phyloP scores from a whole-genome alignment of 2,113 vertebrate genomes.

The Anolis carolinensis region DNA sequence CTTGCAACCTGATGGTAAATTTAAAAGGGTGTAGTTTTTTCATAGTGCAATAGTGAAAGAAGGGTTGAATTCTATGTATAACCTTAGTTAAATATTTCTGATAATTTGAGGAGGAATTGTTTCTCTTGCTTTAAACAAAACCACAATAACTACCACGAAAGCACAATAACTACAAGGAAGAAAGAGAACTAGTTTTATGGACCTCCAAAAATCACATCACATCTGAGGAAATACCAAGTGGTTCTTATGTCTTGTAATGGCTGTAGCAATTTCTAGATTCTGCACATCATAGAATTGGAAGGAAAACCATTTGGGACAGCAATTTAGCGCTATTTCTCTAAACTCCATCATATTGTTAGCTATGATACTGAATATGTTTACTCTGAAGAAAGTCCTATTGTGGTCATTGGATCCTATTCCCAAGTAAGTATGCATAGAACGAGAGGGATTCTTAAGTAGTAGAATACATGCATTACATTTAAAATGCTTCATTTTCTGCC shows the following conservation, averaged over 20 bases:
- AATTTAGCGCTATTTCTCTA: not conserved
- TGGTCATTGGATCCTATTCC: too few species aligned
- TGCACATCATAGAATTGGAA: not conserved
- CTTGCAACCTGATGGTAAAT: conserved; percentile 69
- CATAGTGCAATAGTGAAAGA: conserved; percentile 38
- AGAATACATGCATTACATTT: too few species aligned
- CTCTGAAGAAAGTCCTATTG: too few species aligned
- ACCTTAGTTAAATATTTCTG: conserved; percentile 38
- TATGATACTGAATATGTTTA: too few species aligned
- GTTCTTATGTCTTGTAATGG: not conserved
- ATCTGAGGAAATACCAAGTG: not conserved
- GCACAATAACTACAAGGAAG: not conserved
- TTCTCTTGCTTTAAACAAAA: conserved; percentile 24
- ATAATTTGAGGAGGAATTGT: conserved; percentile 19
- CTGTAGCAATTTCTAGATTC: not conserved
- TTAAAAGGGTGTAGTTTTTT: conserved; percentile 68
- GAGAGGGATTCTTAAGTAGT: too few species aligned
- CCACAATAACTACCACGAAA: conserved; percentile 20
- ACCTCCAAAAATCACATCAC: too few species aligned
- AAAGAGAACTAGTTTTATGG: too few species aligned
- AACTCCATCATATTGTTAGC: not conserved
- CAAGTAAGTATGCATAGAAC: too few species aligned
- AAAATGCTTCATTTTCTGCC: too few species aligned
- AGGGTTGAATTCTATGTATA: conserved; percentile 61
- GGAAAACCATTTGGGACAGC: conserved; percentile 4